Percentiles rank a stretch among this genome's conserved stretches.
These are phyloP conservation scores for Rousettus leschenaultii DNA, from an alignment of 2,113 vertebrate genomes.

Conservation along the genomic window DNA sequence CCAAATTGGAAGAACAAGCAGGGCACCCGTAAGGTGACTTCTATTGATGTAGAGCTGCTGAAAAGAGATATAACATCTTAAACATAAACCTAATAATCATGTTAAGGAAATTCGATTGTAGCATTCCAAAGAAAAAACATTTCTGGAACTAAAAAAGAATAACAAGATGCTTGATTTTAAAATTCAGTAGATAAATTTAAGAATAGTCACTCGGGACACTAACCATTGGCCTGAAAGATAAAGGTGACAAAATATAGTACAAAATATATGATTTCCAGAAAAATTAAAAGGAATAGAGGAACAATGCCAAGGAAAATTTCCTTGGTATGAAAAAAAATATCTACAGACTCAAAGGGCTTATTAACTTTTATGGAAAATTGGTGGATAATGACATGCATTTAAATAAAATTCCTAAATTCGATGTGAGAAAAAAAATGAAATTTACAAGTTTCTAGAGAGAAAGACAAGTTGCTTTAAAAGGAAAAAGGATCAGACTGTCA, in stretches of 20 bases:
- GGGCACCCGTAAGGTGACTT: neutral
- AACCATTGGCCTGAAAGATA: neutral
- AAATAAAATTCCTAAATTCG: neutral
- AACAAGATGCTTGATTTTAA: neutral
- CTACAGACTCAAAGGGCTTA: neutral
- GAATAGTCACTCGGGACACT: neutral
- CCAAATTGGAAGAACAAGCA: neutral
- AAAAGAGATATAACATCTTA: neutral
- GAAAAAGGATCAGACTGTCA: neutral
- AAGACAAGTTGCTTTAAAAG: neutral
- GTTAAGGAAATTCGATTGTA: neutral
- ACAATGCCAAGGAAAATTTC: neutral
- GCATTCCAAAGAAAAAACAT: neutral
- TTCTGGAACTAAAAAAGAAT: neutral
- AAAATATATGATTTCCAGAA: neutral
- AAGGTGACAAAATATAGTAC: neutral
- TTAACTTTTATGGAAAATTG: neutral
- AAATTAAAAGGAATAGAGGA: neutral
- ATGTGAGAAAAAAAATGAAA: neutral
- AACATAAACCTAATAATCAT: neutral
- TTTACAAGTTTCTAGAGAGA: neutral
- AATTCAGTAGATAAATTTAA: neutral
- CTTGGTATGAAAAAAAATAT: neutral
- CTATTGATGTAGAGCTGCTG: neutral
- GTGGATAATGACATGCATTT: neutral